Percentiles rank a stretch among this genome's conserved stretches.
phyloP scores from a whole-genome alignment of 64 coral and sea anemone genomes.

The Porites australiensis region DNA sequence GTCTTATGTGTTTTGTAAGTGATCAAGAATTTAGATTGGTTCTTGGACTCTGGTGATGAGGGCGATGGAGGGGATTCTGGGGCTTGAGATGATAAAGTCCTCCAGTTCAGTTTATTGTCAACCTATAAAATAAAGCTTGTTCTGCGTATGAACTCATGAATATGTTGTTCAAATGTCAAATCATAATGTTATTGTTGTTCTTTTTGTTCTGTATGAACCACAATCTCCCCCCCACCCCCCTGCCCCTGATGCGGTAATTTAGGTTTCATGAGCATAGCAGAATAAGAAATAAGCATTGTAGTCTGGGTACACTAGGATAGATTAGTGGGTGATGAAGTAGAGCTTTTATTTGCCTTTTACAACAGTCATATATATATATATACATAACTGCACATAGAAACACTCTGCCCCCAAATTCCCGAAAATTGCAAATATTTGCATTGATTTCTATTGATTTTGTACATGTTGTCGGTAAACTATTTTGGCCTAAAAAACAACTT shows the following conservation, averaged over 20 bases:
- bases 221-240: too few species aligned
- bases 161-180: not conserved
- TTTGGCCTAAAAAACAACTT: not conserved
- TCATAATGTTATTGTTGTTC: not conserved
- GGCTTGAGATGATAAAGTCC: slow-evolving; percentile 1
- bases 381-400: too few species aligned
- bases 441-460: too few species aligned
- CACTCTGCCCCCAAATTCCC: too few species aligned
- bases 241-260: not conserved
- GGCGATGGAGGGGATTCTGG: not conserved
- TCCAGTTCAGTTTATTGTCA: not conserved
- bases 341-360: too few species aligned
- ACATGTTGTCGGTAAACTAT: not conserved
- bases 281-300: too few species aligned
- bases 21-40: not conserved
- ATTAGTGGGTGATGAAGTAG: too few species aligned
- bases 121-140: not conserved
- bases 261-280: not conserved
- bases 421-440: too few species aligned
- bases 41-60: not conserved
- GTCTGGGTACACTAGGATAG: too few species aligned
- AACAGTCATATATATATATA: too few species aligned
- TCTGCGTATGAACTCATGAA: not conserved
- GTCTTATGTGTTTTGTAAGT: not conserved
- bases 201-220: not conserved